These are phyloP conservation scores for Sorex araneus DNA, from an alignment of 2,113 vertebrate species.

Conservation along the genomic window DNA sequence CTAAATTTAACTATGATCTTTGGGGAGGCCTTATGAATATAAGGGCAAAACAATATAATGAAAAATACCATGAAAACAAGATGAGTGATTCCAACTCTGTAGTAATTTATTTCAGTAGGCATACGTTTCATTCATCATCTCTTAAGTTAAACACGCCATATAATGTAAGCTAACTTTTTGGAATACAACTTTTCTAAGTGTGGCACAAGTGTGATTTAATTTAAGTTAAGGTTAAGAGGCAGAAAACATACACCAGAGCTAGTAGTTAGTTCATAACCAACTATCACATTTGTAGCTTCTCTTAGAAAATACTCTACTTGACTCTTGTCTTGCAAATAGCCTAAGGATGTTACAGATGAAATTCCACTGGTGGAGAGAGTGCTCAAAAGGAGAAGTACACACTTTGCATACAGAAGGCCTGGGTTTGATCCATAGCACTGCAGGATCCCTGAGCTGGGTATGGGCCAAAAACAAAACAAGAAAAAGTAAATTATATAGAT, in stretches of 20 bases:
- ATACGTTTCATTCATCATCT: conserved; percentile 48
- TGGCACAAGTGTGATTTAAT: conserved; percentile 48
- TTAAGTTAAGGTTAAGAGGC: conserved; percentile 30
- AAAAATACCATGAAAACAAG: conserved; percentile 48
- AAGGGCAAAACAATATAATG: conserved; percentile 48
- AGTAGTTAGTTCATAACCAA: neutral
- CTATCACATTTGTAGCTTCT: conserved; percentile 37
- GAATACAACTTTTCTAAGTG: conserved; percentile 61
- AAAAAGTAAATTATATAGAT: neutral
- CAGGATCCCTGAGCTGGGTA: no score
- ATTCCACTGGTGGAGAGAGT: neutral
- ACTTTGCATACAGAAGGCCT: no score
- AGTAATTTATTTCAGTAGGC: conserved; percentile 12
- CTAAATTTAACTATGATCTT: conserved; percentile 37
- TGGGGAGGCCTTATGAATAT: conserved; percentile 21
- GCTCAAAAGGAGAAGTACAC: no score
- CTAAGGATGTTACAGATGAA: neutral
- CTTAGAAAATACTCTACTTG: conserved; percentile 63
- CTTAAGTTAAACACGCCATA: conserved; percentile 5
- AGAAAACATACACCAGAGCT: neutral
- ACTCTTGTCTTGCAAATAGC: neutral
- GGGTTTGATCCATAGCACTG: no score
- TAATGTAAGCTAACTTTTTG: conserved; percentile 24
- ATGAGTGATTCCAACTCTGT: conserved; percentile 24
- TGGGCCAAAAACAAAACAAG: no score